Evolutionary conservation across 2,888 invertebrate genomes (phyloP).

Genomic region (Cantharis nigra): DNA sequence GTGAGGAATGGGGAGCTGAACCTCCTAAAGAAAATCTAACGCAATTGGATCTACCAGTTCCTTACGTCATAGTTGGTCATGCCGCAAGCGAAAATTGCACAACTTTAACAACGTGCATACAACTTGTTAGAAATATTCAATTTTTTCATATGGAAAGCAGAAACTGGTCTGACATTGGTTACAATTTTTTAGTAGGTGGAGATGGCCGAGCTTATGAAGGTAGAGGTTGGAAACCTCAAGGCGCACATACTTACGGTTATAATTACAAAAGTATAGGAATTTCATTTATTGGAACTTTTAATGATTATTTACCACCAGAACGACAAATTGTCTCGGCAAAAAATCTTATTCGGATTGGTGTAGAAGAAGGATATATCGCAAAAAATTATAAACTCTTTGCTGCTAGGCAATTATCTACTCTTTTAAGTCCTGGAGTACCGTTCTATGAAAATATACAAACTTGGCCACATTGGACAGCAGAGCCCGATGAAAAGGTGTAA

Average conservation of each 20-base stretch:
- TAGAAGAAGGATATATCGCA: conserved; percentile 63
- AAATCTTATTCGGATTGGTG: conserved; percentile 66
- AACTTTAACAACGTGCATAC: conserved; percentile 63
- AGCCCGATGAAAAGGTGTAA: background rate
- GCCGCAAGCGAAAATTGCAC: conserved; percentile 67
- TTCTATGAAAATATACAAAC: conserved; percentile 67
- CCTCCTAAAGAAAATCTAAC: conserved; percentile 53
- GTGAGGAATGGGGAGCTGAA: conserved; percentile 71
- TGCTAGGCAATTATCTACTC: conserved; percentile 68
- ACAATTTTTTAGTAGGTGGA: conserved; percentile 80
- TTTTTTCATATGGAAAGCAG: conserved; percentile 70
- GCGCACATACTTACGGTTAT: conserved; percentile 72
- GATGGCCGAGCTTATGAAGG: conserved; percentile 77
- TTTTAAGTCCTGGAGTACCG: conserved; percentile 70
- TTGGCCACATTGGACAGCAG: conserved; percentile 69
- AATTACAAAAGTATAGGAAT: conserved; percentile 71
- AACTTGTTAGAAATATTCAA: conserved; percentile 66
- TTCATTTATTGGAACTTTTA: conserved; percentile 75
- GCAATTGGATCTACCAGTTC: conserved; percentile 57
- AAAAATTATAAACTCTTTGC: conserved; percentile 70
- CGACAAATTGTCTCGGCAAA: conserved; percentile 65
- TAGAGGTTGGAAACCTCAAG: conserved; percentile 75
- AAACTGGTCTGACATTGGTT: conserved; percentile 71
- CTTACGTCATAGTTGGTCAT: conserved; percentile 66
- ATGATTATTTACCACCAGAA: conserved; percentile 57